Evolutionary conservation across 2,113 vertebrate species (phyloP).

Genomic region (Prochilodus magdalenae): DNA sequence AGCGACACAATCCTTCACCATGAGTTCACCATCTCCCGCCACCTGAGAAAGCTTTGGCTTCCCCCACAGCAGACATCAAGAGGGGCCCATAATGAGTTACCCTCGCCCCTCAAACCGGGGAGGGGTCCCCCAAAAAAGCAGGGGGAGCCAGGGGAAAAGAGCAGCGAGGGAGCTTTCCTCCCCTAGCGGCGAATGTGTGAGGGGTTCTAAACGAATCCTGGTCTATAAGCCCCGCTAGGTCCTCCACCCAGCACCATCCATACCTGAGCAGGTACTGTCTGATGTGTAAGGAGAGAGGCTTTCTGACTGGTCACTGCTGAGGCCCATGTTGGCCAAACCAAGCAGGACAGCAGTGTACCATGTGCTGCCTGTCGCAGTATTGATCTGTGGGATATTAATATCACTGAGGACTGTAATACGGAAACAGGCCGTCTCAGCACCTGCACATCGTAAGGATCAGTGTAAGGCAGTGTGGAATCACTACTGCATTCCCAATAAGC

Average conservation of each 20-base stretch:
- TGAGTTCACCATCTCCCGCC: conserved; percentile 73
- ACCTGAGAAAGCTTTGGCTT: conserved; percentile 55
- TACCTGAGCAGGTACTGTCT: neutral
- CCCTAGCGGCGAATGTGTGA: neutral
- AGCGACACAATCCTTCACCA: conserved; percentile 74
- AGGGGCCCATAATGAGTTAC: conserved; percentile 12
- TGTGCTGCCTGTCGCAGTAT: no score
- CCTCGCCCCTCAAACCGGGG: neutral
- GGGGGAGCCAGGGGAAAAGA: neutral
- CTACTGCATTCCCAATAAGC: no score
- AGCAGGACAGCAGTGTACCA: no score
- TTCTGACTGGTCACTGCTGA: neutral
- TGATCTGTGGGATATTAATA: no score
- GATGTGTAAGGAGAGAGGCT: neutral
- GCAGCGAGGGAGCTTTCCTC: neutral
- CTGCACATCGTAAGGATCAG: no score
- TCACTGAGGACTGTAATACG: no score
- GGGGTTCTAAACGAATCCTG: neutral
- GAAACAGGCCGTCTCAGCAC: no score
- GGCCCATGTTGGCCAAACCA: no score
- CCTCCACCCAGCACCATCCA: neutral
- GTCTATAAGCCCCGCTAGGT: no score
- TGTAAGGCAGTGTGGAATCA: no score
- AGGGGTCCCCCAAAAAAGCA: neutral
- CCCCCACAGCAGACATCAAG: conserved; percentile 44